Base-by-base conservation (phyloP, 2,888 invertebrate species). In the Phortica okadai region DNA sequence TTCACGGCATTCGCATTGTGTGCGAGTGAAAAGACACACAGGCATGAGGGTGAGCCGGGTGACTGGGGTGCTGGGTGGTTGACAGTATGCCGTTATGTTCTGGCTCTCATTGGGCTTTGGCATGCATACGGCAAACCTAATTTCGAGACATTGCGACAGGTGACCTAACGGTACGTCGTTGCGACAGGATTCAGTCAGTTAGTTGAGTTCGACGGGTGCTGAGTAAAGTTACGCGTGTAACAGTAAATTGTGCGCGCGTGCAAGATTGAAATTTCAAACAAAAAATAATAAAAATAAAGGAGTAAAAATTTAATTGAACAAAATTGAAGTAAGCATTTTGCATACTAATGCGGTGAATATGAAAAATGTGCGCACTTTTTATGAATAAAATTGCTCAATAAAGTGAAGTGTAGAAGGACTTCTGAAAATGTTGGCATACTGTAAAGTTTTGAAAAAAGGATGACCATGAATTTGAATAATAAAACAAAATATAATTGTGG, bases 81-180 rank as follows among this genome's bases (percentile, higher is more conserved):
- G 77, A 66, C 50, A 69, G 74, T 66, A 76, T 33, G 70, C 74
- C 75, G 75, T 45, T 73, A 73, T 77, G 80, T 81, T 81, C 79
- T 78, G 82, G 81, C 83, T 81, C 85, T 82, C 83, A 82, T 84
- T 82, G 86, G 25, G 83, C 83, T 83, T 85, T 81, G 70, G 79
- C 83, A 85, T 87, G 70, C 25, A 56, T 72, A 72, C 70, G 64
- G 84, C 83, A 85, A 86, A 82, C 79, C 81, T 82, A 25, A 85
- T 85, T 86, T 83, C 67, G 56, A 73, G 73, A 78, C 82, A 86
- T 85, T 89, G 86, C 84, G 88, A 88, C 90, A 90, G 90, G 90
- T 90, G 86, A 84, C 82, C 81, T 80, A 84, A 80, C 79, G 76
- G 78, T 79, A 80, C 81, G 79, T 74, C 77, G 74, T 44, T 75